A percentile compares a stretch with the other conserved stretches of the same genome.
Conservation (phyloP, 2,113 vertebrate species). For the Pelecanoides urinatrix region DNA sequence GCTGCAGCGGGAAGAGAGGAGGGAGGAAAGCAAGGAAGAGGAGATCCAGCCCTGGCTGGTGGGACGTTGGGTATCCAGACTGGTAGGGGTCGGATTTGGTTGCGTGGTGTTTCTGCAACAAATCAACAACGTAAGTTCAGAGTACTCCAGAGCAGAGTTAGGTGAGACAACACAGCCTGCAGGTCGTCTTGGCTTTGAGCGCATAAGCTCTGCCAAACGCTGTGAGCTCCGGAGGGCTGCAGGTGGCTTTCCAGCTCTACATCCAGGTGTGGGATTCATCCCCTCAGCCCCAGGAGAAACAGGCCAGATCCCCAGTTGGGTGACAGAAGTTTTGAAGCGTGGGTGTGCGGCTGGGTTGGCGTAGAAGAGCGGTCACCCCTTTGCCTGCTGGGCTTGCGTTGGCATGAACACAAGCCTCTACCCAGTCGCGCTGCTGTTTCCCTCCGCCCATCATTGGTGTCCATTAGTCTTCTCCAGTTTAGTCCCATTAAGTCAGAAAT, state of each 20-base stretch:
- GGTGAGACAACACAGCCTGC: neutral
- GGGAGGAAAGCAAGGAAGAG: neutral
- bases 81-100: fast-evolving
- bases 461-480: neutral
- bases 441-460: fast-evolving
- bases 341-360: fast-evolving
- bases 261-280: neutral
- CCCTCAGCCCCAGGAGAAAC: fast-evolving
- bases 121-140: fast-evolving
- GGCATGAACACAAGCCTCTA: neutral
- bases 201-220: neutral
- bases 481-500: neutral
- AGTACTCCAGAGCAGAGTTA: neutral
- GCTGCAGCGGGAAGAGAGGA: neutral
- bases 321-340: neutral
- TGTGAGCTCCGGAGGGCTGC: neutral
- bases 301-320: neutral
- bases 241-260: neutral
- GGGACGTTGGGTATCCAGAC: neutral
- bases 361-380: neutral
- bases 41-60: neutral
- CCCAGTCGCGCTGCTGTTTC: neutral
- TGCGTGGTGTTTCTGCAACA: fast-evolving
- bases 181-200: neutral
- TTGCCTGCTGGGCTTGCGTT: neutral